phyloP scores from a whole-genome alignment of 2,888 invertebrate species.

The Koerneria pararmatus region DNA sequence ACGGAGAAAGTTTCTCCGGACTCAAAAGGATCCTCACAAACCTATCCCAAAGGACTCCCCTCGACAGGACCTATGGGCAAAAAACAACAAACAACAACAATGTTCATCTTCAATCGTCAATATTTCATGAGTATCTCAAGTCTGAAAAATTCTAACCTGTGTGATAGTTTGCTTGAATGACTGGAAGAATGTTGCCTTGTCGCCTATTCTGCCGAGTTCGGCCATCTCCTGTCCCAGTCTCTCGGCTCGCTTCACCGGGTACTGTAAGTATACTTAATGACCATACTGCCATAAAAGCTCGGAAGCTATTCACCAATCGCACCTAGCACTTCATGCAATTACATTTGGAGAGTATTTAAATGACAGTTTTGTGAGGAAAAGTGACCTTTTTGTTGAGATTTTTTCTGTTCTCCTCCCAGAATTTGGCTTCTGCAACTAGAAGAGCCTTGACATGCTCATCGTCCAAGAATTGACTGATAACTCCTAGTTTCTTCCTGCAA shows the following conservation, averaged over 20 bases:
- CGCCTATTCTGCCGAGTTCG: conserved; percentile 78
- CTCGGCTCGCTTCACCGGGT: conserved; percentile 82
- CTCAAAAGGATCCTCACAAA: too few relatives aligned
- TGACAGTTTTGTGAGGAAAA: neutral
- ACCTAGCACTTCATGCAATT: neutral
- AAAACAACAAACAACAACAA: too few relatives aligned
- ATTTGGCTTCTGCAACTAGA: conserved; percentile 73
- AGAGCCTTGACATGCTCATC: conserved; percentile 96
- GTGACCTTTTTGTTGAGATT: neutral
- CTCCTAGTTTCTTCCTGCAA: conserved; percentile 78
- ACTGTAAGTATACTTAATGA: too few relatives aligned
- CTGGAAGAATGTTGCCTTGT: conserved; percentile 76
- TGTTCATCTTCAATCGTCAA: too few relatives aligned
- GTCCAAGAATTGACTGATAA: conserved; percentile 92
- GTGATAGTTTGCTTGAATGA: conserved; percentile 84
- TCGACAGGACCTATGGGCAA: too few relatives aligned
- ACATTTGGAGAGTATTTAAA: conserved; percentile 12
- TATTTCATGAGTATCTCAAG: too few relatives aligned
- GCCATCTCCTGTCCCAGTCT: conserved; percentile 86
- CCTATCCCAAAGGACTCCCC: too few relatives aligned
- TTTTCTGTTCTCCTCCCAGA: conserved; percentile 74
- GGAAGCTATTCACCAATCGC: conserved; percentile 22
- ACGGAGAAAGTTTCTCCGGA: too few relatives aligned
- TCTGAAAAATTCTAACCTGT: conserved; percentile 82
- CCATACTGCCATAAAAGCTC: too few relatives aligned